These are phyloP conservation scores for Euura lappo DNA, from an alignment of 1,140 invertebrate genomes.

Conservation along the genomic window DNA sequence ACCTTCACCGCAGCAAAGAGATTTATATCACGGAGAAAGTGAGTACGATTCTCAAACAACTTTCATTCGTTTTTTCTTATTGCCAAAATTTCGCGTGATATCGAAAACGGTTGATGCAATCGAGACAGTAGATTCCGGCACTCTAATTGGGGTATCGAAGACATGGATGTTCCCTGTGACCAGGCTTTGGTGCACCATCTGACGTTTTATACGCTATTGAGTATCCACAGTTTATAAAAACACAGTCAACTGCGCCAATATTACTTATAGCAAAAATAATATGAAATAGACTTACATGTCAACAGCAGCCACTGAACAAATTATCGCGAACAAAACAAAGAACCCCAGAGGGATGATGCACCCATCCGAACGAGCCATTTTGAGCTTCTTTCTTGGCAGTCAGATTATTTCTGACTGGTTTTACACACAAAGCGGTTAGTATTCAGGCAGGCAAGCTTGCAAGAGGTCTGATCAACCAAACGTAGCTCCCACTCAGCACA, in stretches of 20 bases:
- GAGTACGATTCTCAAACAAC: no score
- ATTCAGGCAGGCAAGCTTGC: constrained; percentile 39
- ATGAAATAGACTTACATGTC: background rate
- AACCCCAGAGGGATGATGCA: background rate
- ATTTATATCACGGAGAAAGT: no score
- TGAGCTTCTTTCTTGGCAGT: background rate
- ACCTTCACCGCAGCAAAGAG: no score
- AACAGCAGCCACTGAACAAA: background rate
- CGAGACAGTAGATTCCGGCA: no score
- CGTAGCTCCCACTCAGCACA: constrained; percentile 42
- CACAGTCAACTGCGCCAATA: background rate
- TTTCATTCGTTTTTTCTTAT: no score
- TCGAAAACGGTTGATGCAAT: no score
- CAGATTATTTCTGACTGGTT: constrained; percentile 1
- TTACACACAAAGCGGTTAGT: constrained; percentile 2
- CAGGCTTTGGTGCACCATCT: no score
- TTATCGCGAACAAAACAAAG: background rate
- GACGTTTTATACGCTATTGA: no score
- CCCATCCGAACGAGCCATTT: constrained; percentile 6
- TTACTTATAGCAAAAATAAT: background rate
- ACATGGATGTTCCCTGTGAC: no score
- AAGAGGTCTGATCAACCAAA: constrained; percentile 39
- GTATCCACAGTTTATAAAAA: no score
- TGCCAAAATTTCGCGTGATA: no score
- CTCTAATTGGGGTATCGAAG: no score